These are phyloP conservation scores for Corynorhinus townsendii DNA, from an alignment of 2,113 vertebrate genomes.

Conservation along the genomic window DNA sequence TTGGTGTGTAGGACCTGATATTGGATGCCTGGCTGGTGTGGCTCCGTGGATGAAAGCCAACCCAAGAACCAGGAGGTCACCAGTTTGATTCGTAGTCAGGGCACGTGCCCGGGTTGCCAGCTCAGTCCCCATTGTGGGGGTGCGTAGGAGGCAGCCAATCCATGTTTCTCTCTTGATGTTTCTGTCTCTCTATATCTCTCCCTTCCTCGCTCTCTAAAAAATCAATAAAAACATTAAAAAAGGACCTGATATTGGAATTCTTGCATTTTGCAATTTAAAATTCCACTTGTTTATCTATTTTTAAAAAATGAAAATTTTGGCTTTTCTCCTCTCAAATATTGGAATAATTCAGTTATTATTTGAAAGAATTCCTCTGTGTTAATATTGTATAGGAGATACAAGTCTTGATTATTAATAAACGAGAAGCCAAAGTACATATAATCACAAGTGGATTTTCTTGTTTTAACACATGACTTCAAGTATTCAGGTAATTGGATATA, in stretches of 20 bases:
- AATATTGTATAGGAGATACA: background rate
- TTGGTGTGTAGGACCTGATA: background rate
- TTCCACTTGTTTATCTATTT: background rate
- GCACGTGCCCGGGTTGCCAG: too few relatives aligned
- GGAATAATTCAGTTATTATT: background rate
- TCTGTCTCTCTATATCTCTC: too few relatives aligned
- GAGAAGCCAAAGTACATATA: background rate
- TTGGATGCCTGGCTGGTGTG: background rate
- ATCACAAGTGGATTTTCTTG: background rate
- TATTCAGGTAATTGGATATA: background rate
- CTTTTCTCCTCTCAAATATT: background rate
- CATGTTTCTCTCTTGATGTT: too few relatives aligned
- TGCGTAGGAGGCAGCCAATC: too few relatives aligned
- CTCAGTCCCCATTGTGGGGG: too few relatives aligned
- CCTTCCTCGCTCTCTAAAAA: too few relatives aligned
- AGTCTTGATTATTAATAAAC: background rate
- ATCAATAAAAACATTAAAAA: too few relatives aligned
- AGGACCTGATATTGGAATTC: background rate
- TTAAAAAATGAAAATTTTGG: background rate
- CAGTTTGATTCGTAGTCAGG: too few relatives aligned
- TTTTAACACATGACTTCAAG: background rate
- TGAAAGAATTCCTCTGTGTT: conserved; percentile 4
- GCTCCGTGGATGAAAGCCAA: too few relatives aligned
- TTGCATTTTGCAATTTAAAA: background rate
- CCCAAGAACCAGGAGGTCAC: too few relatives aligned